phyloP scores from a whole-genome alignment of 1,140 invertebrate species.

The Polyergus mexicanus region DNA sequence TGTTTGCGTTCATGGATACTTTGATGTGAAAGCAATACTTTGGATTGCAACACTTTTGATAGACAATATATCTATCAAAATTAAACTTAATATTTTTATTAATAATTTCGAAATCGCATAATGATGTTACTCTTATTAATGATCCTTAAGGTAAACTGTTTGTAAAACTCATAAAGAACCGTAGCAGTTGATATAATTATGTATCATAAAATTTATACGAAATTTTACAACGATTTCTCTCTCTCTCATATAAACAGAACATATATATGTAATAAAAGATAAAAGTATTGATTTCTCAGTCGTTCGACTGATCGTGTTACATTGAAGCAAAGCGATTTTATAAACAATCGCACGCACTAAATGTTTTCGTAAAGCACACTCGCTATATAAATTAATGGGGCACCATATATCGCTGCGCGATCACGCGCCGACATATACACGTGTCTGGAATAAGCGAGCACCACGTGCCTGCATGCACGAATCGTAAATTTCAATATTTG shows the following conservation, averaged over 20 bases:
- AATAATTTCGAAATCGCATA: not conserved
- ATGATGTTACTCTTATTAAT: not conserved
- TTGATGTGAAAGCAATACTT: constrained; percentile 9
- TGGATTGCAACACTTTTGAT: not conserved
- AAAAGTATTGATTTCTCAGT: constrained; percentile 10
- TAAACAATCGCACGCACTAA: constrained; percentile 18
- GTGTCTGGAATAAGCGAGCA: constrained; percentile 33
- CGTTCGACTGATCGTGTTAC: not conserved
- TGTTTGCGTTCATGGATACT: not conserved
- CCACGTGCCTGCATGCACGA: constrained; percentile 28
- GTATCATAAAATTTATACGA: constrained; percentile 8
- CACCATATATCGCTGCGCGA: constrained; percentile 3
- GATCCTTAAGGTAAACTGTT: not conserved
- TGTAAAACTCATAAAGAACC: not conserved
- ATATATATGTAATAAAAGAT: not conserved
- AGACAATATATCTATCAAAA: not conserved
- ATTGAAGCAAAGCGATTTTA: not conserved
- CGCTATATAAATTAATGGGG: constrained; percentile 47
- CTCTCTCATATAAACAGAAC: not conserved
- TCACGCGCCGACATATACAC: constrained; percentile 29
- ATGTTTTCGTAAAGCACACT: constrained; percentile 10
- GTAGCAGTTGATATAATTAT: not conserved
- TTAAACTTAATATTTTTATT: not conserved
- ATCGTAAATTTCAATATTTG: constrained; percentile 56
- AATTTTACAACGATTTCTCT: not conserved